Conservation (phyloP, 2,797 vertebrate species). For the Lithobates pipiens region DNA sequence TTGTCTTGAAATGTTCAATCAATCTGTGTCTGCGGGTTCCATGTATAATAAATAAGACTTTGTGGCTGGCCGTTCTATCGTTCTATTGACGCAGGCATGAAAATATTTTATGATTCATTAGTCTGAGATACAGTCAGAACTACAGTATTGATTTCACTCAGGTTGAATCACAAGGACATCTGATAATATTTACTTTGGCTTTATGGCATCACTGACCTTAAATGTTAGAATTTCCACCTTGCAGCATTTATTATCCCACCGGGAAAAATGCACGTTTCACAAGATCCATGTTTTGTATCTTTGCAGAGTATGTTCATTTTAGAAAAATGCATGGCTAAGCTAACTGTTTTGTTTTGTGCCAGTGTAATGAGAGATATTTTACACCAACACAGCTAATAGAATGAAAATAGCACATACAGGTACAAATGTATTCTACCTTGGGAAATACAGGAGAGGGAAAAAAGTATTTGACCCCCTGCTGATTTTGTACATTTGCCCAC, state of each 20-base stretch:
- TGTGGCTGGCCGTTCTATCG: not conserved
- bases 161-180: conserved; percentile 33
- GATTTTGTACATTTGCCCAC: too few relatives aligned
- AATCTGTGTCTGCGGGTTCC: not conserved
- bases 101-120: conserved; percentile 25
- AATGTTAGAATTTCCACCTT: not conserved
- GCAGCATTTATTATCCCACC: not conserved
- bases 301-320: not conserved
- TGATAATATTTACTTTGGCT: conserved; percentile 24
- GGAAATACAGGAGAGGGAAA: too few relatives aligned
- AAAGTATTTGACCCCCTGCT: too few relatives aligned
- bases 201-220: conserved; percentile 7
- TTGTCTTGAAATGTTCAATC: not conserved
- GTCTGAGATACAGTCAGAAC: not conserved
- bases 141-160: conserved; percentile 30
- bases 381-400: not conserved
- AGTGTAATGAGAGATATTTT: not conserved
- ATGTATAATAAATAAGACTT: conserved; percentile 28
- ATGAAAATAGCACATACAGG: not conserved
- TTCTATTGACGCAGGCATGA: not conserved
- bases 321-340: not conserved
- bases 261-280: not conserved
- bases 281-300: not conserved
- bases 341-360: not conserved
- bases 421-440: not conserved